A percentile compares a stretch with the other conserved stretches of the same genome.
These are phyloP conservation scores for Dicyrtomina minuta DNA, from an alignment of 2,888 invertebrate genomes.

Conservation along the genomic window DNA sequence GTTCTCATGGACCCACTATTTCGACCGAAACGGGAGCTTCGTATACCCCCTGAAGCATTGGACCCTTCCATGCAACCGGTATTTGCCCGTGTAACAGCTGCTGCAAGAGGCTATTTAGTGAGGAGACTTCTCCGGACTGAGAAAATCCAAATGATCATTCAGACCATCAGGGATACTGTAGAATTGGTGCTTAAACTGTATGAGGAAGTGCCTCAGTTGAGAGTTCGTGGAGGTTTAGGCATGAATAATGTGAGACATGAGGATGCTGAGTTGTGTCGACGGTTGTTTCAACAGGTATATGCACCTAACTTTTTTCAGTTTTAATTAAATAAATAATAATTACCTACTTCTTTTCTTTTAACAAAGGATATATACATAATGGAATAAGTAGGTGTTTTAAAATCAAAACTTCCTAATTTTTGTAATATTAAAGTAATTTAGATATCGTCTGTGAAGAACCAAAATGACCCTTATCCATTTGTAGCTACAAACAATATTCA, in stretches of 20 bases:
- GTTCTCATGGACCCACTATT: conserved; percentile 45
- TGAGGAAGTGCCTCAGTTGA: conserved; percentile 58
- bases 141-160: conserved; percentile 74
- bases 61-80: conserved; percentile 51
- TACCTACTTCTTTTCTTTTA: too few relatives aligned
- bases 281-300: conserved; percentile 71
- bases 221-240: conserved; percentile 44
- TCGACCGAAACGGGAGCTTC: conserved; percentile 31
- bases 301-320: neutral
- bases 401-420: neutral
- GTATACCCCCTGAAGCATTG: conserved; percentile 45
- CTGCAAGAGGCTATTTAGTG: conserved; percentile 72
- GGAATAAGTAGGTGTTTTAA: neutral
- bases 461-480: too few relatives aligned
- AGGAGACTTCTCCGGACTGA: conserved; percentile 78
- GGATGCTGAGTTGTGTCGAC: conserved; percentile 71
- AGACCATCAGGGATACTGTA: conserved; percentile 76
- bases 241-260: conserved; percentile 57
- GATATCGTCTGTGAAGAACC: too few relatives aligned
- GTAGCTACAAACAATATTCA: too few relatives aligned
- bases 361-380: too few relatives aligned
- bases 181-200: conserved; percentile 75
- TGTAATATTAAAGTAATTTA: neutral
- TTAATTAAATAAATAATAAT: neutral
- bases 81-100: conserved; percentile 56